Evolutionary conservation across 2,113 vertebrate genomes (phyloP).

Genomic region (Syngnathus scovelli): DNA sequence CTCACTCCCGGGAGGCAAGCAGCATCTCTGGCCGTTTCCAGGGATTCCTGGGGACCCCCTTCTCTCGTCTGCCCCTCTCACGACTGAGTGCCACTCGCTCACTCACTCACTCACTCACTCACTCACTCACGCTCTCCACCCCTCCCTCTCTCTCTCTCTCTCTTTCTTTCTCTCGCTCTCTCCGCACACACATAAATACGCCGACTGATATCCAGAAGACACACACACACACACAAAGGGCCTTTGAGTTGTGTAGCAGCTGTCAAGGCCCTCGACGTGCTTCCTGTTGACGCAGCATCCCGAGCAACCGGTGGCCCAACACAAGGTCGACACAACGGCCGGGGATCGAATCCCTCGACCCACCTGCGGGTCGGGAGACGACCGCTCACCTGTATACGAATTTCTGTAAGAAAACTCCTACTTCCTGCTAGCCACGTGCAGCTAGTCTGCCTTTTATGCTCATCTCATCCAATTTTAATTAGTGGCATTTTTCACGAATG

Average conservation of each 20-base stretch:
- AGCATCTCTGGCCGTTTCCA: constrained; percentile 23
- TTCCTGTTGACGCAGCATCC: too few species aligned
- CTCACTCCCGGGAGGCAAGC: not conserved
- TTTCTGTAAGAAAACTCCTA: too few species aligned
- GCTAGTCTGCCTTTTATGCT: not conserved
- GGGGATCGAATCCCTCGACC: too few species aligned
- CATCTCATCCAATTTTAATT: not conserved
- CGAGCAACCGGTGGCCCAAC: too few species aligned
- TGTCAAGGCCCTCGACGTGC: too few species aligned
- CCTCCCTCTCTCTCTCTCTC: not conserved
- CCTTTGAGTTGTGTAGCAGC: too few species aligned
- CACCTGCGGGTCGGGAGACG: too few species aligned
- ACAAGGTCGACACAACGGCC: too few species aligned
- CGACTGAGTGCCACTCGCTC: not conserved
- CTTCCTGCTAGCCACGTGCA: too few species aligned
- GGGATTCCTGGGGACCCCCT: constrained; percentile 56
- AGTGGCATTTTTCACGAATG: not conserved
- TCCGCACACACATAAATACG: constrained; percentile 1
- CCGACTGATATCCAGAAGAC: constrained; percentile 6
- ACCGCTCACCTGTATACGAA: too few species aligned
- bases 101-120: not conserved
- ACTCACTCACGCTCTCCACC: not conserved
- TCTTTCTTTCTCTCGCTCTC: not conserved
- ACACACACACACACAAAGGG: not conserved
- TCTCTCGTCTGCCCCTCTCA: constrained; percentile 11